phyloP scores from a whole-genome alignment of 2,797 vertebrate species.

The Discoglossus pictus region DNA sequence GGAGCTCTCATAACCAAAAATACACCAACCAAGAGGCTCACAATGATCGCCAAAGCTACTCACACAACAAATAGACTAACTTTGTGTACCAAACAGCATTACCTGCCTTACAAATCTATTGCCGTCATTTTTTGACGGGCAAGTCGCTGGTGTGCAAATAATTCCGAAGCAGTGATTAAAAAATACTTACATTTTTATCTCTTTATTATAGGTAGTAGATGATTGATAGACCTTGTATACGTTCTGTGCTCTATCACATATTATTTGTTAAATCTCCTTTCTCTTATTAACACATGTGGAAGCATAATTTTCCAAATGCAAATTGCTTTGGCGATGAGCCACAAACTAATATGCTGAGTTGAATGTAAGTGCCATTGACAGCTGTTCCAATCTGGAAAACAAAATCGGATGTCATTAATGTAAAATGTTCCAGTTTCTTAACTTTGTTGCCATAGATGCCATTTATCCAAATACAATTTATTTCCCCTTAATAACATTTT shows the following conservation, averaged over 20 bases:
- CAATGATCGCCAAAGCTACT: too few species aligned
- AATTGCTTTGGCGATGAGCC: constrained; percentile 75
- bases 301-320: constrained; percentile 68
- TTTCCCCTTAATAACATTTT: background rate
- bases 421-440: constrained; percentile 19
- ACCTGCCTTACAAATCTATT: too few species aligned
- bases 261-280: constrained; percentile 70
- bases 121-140: too few species aligned
- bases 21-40: too few species aligned
- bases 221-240: constrained; percentile 65
- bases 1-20: too few species aligned
- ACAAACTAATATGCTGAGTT: constrained; percentile 70
- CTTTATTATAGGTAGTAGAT: constrained; percentile 61
- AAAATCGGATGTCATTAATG: constrained; percentile 54
- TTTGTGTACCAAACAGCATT: too few species aligned
- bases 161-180: background rate
- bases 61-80: too few species aligned
- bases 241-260: constrained; percentile 71
- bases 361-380: constrained; percentile 71
- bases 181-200: background rate
- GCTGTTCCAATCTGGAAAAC: constrained; percentile 61
- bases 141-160: background rate
- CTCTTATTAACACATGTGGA: constrained; percentile 74
- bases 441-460: background rate
- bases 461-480: background rate